phyloP scores from a whole-genome alignment of 1,140 invertebrate species.

The Camponotus vicinus region DNA sequence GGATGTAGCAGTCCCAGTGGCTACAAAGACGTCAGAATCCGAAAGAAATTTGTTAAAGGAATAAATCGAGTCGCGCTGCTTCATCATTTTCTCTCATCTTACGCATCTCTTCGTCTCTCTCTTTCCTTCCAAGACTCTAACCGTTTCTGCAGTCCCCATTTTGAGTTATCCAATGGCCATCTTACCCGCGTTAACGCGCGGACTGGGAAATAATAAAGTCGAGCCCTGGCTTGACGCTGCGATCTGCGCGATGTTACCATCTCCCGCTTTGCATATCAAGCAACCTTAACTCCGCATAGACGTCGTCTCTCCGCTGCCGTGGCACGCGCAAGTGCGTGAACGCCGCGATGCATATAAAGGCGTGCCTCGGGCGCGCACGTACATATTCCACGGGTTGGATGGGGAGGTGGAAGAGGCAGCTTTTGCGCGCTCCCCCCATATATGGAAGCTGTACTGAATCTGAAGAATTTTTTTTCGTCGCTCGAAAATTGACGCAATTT shows the following conservation, averaged over 20 bases:
- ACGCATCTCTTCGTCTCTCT: background rate
- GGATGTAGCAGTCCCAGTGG: slow-evolving; percentile 4
- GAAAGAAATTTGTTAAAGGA: slow-evolving; percentile 37
- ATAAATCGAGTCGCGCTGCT: background rate
- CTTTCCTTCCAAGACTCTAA: slow-evolving; percentile 38
- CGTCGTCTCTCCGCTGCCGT: slow-evolving; percentile 18
- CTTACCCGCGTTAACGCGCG: slow-evolving; percentile 71
- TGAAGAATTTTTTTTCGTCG: background rate
- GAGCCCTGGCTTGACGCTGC: slow-evolving; percentile 46
- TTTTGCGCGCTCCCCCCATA: background rate
- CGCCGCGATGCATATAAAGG: slow-evolving; percentile 42
- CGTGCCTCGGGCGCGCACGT: slow-evolving; percentile 41
- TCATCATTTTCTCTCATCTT: background rate
- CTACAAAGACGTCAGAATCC: slow-evolving; percentile 19
- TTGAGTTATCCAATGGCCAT: slow-evolving; percentile 65
- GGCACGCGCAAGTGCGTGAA: slow-evolving; percentile 30
- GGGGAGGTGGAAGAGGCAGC: background rate
- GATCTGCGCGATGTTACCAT: slow-evolving; percentile 44
- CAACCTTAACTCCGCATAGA: background rate
- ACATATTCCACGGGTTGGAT: slow-evolving; percentile 13
- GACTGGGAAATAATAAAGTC: slow-evolving; percentile 77
- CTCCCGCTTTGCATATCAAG: slow-evolving; percentile 70
- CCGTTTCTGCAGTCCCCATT: slow-evolving; percentile 24
- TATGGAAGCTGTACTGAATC: slow-evolving; percentile 11
- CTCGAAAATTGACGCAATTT: background rate